Percentiles rank a stretch among this genome's conserved stretches.
These are phyloP conservation scores for Escarpia spicata DNA, from an alignment of 2,888 invertebrate genomes.

Conservation along the genomic window DNA sequence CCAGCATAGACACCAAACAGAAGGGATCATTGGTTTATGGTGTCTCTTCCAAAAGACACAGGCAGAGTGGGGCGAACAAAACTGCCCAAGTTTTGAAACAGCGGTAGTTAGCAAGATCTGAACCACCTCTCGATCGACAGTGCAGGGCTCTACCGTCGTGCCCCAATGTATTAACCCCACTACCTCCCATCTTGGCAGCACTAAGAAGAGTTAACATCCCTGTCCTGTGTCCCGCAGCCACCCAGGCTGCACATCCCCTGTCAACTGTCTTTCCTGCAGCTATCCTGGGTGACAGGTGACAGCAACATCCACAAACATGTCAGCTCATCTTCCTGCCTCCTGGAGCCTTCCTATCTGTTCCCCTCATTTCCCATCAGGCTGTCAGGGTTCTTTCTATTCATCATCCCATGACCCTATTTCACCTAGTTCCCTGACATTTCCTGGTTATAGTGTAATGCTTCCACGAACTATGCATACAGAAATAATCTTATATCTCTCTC, in stretches of 20 bases:
- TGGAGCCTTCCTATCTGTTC: not conserved
- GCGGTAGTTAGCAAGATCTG: no score
- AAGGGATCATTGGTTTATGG: no score
- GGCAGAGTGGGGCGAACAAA: no score
- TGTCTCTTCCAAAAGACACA: no score
- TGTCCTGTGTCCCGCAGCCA: not conserved
- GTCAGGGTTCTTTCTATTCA: not conserved
- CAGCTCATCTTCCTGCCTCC: not conserved
- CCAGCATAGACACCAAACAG: no score
- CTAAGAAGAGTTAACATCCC: not conserved
- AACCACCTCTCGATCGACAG: no score
- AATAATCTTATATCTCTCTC: not conserved
- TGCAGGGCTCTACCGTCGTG: no score
- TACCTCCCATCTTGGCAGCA: not conserved
- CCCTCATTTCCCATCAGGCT: not conserved
- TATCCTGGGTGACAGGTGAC: not conserved
- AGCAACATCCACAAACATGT: slow-evolving; percentile 8
- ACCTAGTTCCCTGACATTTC: not conserved
- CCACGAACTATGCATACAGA: not conserved
- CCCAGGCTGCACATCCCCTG: not conserved
- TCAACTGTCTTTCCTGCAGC: not conserved
- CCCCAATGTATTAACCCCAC: not conserved
- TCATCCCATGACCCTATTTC: not conserved
- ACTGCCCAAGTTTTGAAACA: no score
- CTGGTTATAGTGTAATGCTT: not conserved